Evolutionary conservation across 2,113 vertebrate species (phyloP), one percentile per base, ranked within the genome.

Genomic region (Sylvicapra grimmia): DNA sequence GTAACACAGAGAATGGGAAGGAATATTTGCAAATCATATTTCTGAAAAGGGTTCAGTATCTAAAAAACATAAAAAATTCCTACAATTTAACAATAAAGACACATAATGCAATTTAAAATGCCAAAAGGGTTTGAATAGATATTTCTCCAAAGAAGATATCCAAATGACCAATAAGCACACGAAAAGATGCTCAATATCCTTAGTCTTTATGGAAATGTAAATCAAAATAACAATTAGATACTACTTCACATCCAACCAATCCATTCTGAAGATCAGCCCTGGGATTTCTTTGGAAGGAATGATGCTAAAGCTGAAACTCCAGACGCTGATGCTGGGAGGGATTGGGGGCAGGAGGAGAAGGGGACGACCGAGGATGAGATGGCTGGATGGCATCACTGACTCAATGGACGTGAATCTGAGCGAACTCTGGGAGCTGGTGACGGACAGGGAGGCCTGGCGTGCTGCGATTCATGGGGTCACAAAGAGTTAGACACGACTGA

Each of bases 31-130:
- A 72, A 72, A 83, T 85, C 61, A 58, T 54, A 36, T 90, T 10
- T 88, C 40, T 92, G 27, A 82, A 72, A 91, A 56, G 19, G 33
- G 47, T 72, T 90, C 93, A 80, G 5, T 88, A 95, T 63, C 13
- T 27, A 95, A 51, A 88, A 93, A 87, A 95, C 68, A 92, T 65
- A 36, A 94, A 90, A 47, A 85, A 88, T 49, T 59, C 44, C 58
- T 93, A 49, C 4, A 92, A 92, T 33, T 93, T 36, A 95, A 96
- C 25, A 91, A 40, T 93, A 51, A 86, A 89, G 88, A 83, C 25
- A 80, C 29, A 89, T 29, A 72, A 75, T 61, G 40, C 25, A 95
- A 97, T 61, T 86, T 94, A 87, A 95, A 92, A 95, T 97, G 29
- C 31, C 27, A 95, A 89, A 86, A 86, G 56, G 49, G 83, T 86